Percentiles rank a stretch among this genome's conserved stretches.
phyloP scores from a whole-genome alignment of 2,113 vertebrate species.

The Tenrec ecaudatus region DNA sequence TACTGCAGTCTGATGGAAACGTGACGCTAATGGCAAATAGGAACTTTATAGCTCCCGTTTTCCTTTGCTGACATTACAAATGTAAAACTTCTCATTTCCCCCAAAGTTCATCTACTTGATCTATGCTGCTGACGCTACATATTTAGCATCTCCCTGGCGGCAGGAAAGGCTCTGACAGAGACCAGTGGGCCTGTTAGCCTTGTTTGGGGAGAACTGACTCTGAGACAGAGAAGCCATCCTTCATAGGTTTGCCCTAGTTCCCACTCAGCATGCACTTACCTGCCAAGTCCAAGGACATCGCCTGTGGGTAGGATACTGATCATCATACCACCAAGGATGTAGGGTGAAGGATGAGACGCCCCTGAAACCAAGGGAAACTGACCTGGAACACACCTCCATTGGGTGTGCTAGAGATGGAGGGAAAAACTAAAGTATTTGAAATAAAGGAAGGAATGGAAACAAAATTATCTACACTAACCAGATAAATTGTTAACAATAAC shows the following conservation, averaged over 20 bases:
- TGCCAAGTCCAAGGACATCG: neutral
- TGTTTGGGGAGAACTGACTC: neutral
- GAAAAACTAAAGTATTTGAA: neutral
- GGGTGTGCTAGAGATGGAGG: neutral
- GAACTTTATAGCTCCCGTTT: conserved; percentile 47
- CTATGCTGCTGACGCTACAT: conserved; percentile 12
- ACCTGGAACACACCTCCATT: neutral
- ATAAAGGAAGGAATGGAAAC: neutral
- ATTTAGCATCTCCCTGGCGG: conserved; percentile 36
- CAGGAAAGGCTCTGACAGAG: conserved; percentile 25
- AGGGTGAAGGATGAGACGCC: neutral
- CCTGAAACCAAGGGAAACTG: neutral
- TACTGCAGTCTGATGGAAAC: conserved; percentile 53
- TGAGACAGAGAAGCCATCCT: neutral
- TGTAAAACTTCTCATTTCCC: conserved; percentile 54
- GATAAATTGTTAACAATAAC: neutral
- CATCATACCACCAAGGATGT: neutral
- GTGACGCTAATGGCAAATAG: conserved; percentile 63
- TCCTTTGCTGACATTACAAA: conserved; percentile 70
- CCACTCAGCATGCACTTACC: neutral
- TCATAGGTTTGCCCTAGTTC: neutral
- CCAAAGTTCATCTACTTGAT: conserved; percentile 61
- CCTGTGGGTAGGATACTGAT: neutral
- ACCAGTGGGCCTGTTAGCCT: neutral
- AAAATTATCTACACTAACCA: neutral